Base-by-base conservation (phyloP, 1,140 invertebrate genomes). In the Cherax quadricarinatus region DNA sequence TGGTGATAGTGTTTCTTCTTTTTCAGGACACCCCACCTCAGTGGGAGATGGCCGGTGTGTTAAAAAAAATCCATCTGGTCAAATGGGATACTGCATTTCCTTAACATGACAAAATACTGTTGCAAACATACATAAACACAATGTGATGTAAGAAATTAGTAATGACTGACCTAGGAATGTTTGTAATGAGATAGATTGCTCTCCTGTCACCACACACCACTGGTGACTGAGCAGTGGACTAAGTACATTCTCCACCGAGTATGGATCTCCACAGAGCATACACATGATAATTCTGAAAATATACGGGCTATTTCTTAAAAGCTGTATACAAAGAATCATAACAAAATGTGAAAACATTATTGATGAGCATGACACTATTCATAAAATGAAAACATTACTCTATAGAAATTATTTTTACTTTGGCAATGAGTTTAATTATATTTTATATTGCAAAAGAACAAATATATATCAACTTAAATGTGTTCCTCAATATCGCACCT, bases 211-310 rank as follows among this genome's bases (percentile, higher is more conserved):
- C 94, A 98, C 97, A 95, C 98, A 98, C 89, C 97, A 97, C 86
- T 98, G 97, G 95, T 99, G 98, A 94, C 97, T 97, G 70, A 99
- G 96, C 88, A 99, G 95, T 2, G 98, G 98, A 62, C 97, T 97
- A 24, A 99, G 96, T 80, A 99, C 97, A 93, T 98, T 97, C 95
- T 99, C 98, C 73, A 98, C 97, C 2, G 97, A 97, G 94, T 97
- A 99, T 21, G 98, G 98, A 95, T 99, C 99, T 78, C 98, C 98
- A 95, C 99, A 99, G 95, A 99, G 98, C 96, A 99, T 97, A 95
- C 98, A 99, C 96, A 99, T 98, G 94, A 99, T 98, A 95, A 99
- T 98, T 94, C 97, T 97, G 94, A 94, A 96, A 95, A 81, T 51
- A n/a, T 16, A 66, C 1, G 18, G 21, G 14, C 57, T 16, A 10